Conservation (phyloP, 2,113 vertebrate species). For the Corythornis madagascariensis region DNA sequence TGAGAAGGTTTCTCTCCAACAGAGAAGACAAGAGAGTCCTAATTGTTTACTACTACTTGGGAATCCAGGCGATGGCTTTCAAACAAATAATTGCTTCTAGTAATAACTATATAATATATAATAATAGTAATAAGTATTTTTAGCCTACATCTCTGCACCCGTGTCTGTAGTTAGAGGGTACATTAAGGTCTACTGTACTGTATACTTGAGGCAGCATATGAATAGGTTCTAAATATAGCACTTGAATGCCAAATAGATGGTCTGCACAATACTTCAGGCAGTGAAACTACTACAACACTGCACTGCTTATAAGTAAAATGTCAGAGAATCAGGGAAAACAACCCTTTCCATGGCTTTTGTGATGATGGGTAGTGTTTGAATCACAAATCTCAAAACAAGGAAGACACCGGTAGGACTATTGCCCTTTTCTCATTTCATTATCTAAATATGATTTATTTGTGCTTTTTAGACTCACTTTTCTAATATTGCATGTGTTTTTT, state of each 20-base stretch:
- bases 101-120: too few relatives aligned
- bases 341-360: background rate
- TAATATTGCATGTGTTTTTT: background rate
- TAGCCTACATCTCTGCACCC: slow-evolving; percentile 37
- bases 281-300: background rate
- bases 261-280: slow-evolving; percentile 21
- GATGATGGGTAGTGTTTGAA: background rate
- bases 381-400: background rate
- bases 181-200: slow-evolving; percentile 60
- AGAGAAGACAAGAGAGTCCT: background rate
- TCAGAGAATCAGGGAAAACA: slow-evolving; percentile 5
- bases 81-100: slow-evolving; percentile 48
- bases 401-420: background rate
- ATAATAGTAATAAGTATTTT: slow-evolving; percentile 47
- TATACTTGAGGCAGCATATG: slow-evolving; percentile 49
- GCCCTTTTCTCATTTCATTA: background rate
- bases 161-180: slow-evolving; percentile 51
- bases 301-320: background rate
- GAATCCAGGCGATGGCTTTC: slow-evolving; percentile 43
- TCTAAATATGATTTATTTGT: background rate
- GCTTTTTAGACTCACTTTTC: background rate
- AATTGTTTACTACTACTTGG: slow-evolving; percentile 20
- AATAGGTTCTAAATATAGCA: slow-evolving; percentile 61
- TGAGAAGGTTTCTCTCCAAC: slow-evolving; percentile 13
- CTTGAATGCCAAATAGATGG: slow-evolving; percentile 45